Evolutionary conservation across 2,888 invertebrate genomes (phyloP).

Genomic region (Andrena haemorrhoa): DNA sequence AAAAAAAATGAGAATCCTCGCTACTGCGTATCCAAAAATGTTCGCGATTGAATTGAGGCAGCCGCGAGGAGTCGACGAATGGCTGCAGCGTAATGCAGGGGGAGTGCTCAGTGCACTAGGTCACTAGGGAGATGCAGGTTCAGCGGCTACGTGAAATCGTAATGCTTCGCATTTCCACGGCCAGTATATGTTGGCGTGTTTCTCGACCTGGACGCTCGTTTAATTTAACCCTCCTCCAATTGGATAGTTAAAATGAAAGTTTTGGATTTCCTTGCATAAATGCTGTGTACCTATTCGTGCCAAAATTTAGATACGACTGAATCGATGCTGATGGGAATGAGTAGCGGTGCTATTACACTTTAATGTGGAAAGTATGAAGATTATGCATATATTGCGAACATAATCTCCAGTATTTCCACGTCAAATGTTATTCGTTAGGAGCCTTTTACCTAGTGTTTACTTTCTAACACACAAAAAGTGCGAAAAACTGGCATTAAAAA

Average conservation of each 20-base stretch:
- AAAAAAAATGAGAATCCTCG: constrained; percentile 29
- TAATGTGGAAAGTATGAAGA: too few species aligned
- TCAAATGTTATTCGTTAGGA: too few species aligned
- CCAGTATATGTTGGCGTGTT: constrained; percentile 10
- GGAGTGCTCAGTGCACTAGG: background rate
- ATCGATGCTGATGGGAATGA: too few species aligned
- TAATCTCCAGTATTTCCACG: too few species aligned
- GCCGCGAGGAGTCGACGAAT: constrained; percentile 53
- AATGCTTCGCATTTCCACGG: constrained; percentile 38
- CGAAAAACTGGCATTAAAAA: too few species aligned
- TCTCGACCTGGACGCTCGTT: constrained; percentile 14
- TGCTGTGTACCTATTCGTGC: too few species aligned
- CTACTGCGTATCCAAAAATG: constrained; percentile 51
- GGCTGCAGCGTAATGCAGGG: constrained; percentile 1
- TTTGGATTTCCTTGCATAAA: too few species aligned
- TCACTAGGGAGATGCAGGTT: constrained; percentile 18
- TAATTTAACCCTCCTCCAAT: constrained; percentile 23
- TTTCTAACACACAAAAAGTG: too few species aligned
- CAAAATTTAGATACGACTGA: too few species aligned
- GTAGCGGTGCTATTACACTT: too few species aligned
- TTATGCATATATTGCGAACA: too few species aligned
- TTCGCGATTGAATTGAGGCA: constrained; percentile 19
- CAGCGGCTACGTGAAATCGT: constrained; percentile 33
- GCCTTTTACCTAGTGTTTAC: too few species aligned
- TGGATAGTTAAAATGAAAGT: background rate